phyloP scores from a whole-genome alignment of 2,797 vertebrate species.

The Megalops cyprinoides region DNA sequence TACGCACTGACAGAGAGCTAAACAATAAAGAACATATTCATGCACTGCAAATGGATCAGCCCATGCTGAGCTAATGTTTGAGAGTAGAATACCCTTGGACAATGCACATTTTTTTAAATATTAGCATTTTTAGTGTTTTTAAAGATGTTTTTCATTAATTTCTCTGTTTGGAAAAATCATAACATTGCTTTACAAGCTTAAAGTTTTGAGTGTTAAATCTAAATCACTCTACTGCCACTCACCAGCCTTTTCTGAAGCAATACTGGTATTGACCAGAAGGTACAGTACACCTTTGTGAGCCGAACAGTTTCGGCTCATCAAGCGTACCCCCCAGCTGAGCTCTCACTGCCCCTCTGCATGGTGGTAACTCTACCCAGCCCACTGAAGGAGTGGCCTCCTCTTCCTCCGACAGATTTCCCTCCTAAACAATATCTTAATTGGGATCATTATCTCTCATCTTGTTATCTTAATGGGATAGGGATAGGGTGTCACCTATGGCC shows the following conservation, averaged over 20 bases:
- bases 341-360: not conserved
- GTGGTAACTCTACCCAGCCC: slow-evolving; percentile 24
- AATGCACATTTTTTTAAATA: too few relatives aligned
- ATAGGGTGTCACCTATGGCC: slow-evolving; percentile 64
- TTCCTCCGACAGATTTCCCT: slow-evolving; percentile 27
- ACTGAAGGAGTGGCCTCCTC: slow-evolving; percentile 11
- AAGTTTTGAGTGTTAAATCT: too few relatives aligned
- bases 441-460: slow-evolving; percentile 63
- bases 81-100: not conserved
- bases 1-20: not conserved
- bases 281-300: not conserved
- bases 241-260: slow-evolving; percentile 5
- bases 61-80: not conserved
- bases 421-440: slow-evolving; percentile 39
- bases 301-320: slow-evolving; percentile 15
- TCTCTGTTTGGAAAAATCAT: too few relatives aligned
- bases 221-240: too few relatives aligned
- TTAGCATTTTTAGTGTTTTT: too few relatives aligned
- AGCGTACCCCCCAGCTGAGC: not conserved
- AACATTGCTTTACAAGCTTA: too few relatives aligned
- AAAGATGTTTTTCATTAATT: too few relatives aligned
- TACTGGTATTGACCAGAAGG: not conserved
- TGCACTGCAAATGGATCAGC: not conserved
- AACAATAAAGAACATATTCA: not conserved
- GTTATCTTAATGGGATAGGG: slow-evolving; percentile 77